phyloP scores from a whole-genome alignment of 2,797 vertebrate species.

The Sciaenops ocellatus region DNA sequence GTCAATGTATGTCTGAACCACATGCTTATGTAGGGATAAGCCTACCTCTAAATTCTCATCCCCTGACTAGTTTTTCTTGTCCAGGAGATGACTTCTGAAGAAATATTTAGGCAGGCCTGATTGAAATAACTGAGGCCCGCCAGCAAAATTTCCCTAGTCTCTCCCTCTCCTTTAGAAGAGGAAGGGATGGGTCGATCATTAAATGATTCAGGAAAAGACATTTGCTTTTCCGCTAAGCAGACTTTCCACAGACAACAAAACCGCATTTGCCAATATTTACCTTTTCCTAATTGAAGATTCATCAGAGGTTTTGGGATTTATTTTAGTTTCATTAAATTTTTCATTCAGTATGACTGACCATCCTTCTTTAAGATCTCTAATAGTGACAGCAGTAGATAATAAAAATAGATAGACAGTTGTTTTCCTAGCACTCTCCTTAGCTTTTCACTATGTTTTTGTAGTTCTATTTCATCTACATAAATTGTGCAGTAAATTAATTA shows the following conservation, averaged over 20 bases:
- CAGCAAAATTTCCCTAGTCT: slow-evolving; percentile 57
- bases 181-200: slow-evolving; percentile 74
- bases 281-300: slow-evolving; percentile 14
- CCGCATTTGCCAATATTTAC: slow-evolving; percentile 34
- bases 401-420: slow-evolving; percentile 52
- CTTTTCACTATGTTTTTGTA: slow-evolving; percentile 54
- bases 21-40: slow-evolving; percentile 60
- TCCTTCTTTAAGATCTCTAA: slow-evolving; percentile 40
- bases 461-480: slow-evolving; percentile 20
- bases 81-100: slow-evolving; percentile 54
- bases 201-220: slow-evolving; percentile 72
- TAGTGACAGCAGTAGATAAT: slow-evolving; percentile 39
- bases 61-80: slow-evolving; percentile 56
- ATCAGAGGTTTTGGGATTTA: not conserved
- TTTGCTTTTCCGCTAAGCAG: slow-evolving; percentile 62
- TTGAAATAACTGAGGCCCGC: slow-evolving; percentile 67
- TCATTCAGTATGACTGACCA: slow-evolving; percentile 29
- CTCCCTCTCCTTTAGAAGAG: slow-evolving; percentile 59
- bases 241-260: slow-evolving; percentile 50
- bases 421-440: slow-evolving; percentile 37
- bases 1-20: slow-evolving; percentile 51
- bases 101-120: slow-evolving; percentile 58
- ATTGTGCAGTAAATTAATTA: slow-evolving; percentile 26
- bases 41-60: slow-evolving; percentile 65
- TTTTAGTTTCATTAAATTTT: slow-evolving; percentile 41